These are phyloP conservation scores for Amphibalanus amphitrite DNA, from an alignment of 1,140 invertebrate genomes.

Conservation along the genomic window DNA sequence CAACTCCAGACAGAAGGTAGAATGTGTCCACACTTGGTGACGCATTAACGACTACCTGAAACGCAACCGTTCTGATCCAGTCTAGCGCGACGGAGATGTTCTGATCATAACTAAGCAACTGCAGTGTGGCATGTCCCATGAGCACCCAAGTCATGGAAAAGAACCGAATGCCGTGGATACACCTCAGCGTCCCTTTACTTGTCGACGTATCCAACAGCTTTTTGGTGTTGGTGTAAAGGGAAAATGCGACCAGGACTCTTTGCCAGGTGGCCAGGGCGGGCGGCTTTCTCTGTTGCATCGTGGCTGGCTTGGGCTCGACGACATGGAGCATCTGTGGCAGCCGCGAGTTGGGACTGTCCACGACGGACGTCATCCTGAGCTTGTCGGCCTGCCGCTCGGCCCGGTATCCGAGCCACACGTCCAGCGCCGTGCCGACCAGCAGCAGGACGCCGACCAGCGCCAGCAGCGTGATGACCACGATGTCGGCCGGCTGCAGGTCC, in stretches of 20 bases:
- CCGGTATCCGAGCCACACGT: too few relatives aligned
- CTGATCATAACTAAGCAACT: not conserved
- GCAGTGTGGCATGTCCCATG: not conserved
- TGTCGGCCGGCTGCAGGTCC: not conserved
- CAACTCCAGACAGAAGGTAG: not conserved
- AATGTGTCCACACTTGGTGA: not conserved
- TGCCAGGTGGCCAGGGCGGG: too few relatives aligned
- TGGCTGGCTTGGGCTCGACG: not conserved
- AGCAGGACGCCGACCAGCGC: not conserved
- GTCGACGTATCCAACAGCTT: not conserved
- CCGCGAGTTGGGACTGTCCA: too few relatives aligned
- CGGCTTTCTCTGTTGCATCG: too few relatives aligned
- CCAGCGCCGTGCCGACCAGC: not conserved
- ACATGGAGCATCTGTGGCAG: not conserved
- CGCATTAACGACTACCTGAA: not conserved
- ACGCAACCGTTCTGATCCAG: not conserved
- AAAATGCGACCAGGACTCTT: not conserved
- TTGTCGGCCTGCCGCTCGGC: too few relatives aligned
- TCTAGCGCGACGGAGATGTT: not conserved
- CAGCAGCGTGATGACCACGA: not conserved
- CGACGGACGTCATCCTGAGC: too few relatives aligned
- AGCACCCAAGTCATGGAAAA: not conserved
- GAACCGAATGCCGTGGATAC: not conserved
- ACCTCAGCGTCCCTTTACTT: not conserved
- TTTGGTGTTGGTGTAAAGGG: not conserved